These are phyloP conservation scores for Craniophora ligustri DNA, from an alignment of 2,888 invertebrate species.

Conservation along the genomic window DNA sequence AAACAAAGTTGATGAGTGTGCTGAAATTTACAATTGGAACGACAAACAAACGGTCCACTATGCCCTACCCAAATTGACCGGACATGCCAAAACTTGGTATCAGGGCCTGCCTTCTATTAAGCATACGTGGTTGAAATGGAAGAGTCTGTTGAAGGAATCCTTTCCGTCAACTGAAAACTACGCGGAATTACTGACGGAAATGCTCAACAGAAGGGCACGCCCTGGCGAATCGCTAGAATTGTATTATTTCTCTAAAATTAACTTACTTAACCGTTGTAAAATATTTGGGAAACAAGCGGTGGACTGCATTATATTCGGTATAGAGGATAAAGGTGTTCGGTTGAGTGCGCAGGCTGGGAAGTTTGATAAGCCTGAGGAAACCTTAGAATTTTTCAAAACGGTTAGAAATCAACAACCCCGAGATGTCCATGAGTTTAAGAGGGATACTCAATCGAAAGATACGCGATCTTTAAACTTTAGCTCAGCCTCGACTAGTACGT, in stretches of 20 bases:
- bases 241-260: constrained; percentile 5
- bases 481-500: background rate
- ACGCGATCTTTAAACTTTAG: background rate
- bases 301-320: background rate
- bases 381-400: constrained; percentile 5
- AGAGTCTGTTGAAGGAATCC: background rate
- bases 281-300: constrained; percentile 7
- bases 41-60: constrained; percentile 16
- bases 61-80: constrained; percentile 28
- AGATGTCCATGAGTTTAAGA: background rate
- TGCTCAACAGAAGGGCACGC: constrained; percentile 4
- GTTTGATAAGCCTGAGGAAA: constrained; percentile 1
- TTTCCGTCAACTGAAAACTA: background rate
- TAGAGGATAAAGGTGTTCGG: constrained; percentile 1
- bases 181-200: constrained; percentile 2
- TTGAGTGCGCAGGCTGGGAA: constrained; percentile 1
- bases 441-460: background rate
- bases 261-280: constrained; percentile 2
- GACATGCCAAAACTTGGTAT: constrained; percentile 49
- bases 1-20: constrained; percentile 7
- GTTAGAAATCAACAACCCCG: constrained; percentile 1
- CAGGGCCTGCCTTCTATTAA: constrained; percentile 30
- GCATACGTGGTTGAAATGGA: constrained; percentile 7
- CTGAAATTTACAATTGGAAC: constrained; percentile 1
- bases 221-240: constrained; percentile 1